A percentile compares a stretch with the other conserved stretches of the same genome.
Evolutionary conservation across 2,113 vertebrate species (phyloP).

Genomic region (Zosterops hypoxanthus): DNA sequence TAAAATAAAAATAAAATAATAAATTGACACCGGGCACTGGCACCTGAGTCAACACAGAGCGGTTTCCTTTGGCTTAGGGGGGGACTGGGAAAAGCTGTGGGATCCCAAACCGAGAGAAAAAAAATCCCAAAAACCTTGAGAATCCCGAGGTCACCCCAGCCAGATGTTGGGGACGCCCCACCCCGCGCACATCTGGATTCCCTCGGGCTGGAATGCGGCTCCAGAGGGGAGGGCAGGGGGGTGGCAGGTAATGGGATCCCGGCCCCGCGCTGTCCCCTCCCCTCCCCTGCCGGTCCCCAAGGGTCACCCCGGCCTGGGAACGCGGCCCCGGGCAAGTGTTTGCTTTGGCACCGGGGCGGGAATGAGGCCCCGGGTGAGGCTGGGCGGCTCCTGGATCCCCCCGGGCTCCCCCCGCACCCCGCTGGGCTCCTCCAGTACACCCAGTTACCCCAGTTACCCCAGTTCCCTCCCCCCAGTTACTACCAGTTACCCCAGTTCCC

Average conservation of each 20-base stretch:
- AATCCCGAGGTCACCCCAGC: neutral
- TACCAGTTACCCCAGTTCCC: neutral
- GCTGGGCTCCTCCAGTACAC: neutral
- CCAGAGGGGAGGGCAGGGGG: neutral
- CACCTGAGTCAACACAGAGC: neutral
- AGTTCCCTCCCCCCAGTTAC: no score
- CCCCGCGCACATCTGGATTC: neutral
- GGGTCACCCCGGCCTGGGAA: neutral
- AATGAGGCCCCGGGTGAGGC: neutral
- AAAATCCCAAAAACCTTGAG: neutral
- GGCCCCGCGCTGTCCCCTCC: neutral
- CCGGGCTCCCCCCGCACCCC: neutral
- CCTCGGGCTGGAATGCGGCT: neutral
- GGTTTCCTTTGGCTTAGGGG: neutral
- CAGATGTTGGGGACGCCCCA: neutral
- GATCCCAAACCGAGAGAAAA: neutral
- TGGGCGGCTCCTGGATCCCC: neutral
- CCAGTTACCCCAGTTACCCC: neutral
- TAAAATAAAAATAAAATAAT: neutral
- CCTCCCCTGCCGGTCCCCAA: neutral
- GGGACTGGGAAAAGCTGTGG: fast-evolving
- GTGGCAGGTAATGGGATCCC: neutral
- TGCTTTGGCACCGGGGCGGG: neutral
- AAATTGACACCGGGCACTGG: neutral
- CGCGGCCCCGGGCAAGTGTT: neutral